Base-by-base conservation (phyloP, 2,113 vertebrate genomes). In the Alligator mississippiensis region DNA sequence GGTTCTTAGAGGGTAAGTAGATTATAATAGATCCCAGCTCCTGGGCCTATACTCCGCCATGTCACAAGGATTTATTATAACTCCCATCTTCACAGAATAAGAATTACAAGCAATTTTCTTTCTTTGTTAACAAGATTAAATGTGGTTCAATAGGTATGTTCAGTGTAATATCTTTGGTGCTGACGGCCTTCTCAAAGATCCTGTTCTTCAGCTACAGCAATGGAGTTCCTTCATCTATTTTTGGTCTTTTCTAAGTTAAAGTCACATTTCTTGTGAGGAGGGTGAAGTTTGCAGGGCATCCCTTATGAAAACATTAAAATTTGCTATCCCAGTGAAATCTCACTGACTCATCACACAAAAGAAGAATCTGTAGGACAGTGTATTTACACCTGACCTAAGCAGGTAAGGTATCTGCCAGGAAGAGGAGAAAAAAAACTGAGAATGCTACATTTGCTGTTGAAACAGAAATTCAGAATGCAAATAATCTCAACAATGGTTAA, bases 101-200 rank as follows among this genome's bases (percentile, higher is more conserved):
- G 84, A 96, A 96, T 92, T 93, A 77, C 30, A 16, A 77, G 47
- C 54, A 90, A 94, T 94, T 96, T 94, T 92, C 84, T 66, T 72
- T 88, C 80, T 82, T 64, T 58, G 47, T 76, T 96, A 96, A 87
- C 77, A n/a, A 90, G 89, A 96, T 90, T 96, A 85, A 94, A 61
- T 89, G 63, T 3, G 82, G 38, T 81, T 38, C 91, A 77, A 9
- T 70, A 89, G 27, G 19, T 70, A 34, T 88, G 88, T 95, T 93
- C 30, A 64, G 58, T 86, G 55, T 83, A 70, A 80, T 77, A 17
- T 25, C 27, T 47, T 95, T 74, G 60, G 14, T 10, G 34, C 24
- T 5, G 22, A 91, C 66, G 90, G 68, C 80, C 74, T 63, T n/a
- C 17, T 58, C 63, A 83, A 66, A 68, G 18, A 89, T 91, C 21